Evolutionary conservation across 92 coral and sea anemone genomes (phyloP), one percentile per base, ranked within the genome.

Genomic region (Porites divaricata): DNA sequence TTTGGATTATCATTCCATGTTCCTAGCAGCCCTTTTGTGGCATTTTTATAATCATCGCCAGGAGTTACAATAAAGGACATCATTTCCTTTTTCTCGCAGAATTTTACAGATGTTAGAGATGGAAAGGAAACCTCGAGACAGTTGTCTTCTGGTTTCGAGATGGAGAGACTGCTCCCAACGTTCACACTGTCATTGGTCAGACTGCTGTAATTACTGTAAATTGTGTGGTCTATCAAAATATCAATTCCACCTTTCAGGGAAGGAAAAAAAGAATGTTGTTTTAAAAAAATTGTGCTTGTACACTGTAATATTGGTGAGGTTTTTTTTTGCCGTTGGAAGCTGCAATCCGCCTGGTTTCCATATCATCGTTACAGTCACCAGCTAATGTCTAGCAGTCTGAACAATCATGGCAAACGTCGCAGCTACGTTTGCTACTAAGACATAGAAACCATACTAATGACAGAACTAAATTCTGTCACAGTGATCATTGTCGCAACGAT

Each of bases 51-150:
- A 41, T 76, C 51, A 3, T 56, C 49, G 7, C 51, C 83, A 17
- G 79, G 53, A 35, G 91, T 65, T 53, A 78, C 64, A 61, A 74
- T 58, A 17, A 85, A 53, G 11, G 66, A 41, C 49, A 76, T 41
- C 81, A 76, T 76, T 41, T 56, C 67, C 22, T 76, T 76, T 41
- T 51, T 54, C 67, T 76, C 81, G 21, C 81, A 49, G 81, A 76
- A 76, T 50, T 41, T 54, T 53, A 53, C 69, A 6, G 66, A 53
- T 17, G 81, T 41, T 23, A 50, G 16, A 2, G 81, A 76, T 24
- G 81, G 69, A 64, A 83, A 83, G 6, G 86, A 19, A 41, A 78
- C 92, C 49, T 86, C 83, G 0, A 89, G 21, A 17, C 68, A 63
- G 25, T 63, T 63, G 2, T 63, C 68, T 63, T 63, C 24, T 20